Evolutionary conservation across 2,888 invertebrate genomes (phyloP).

Genomic region (Lepidocyrtinus sp.): DNA sequence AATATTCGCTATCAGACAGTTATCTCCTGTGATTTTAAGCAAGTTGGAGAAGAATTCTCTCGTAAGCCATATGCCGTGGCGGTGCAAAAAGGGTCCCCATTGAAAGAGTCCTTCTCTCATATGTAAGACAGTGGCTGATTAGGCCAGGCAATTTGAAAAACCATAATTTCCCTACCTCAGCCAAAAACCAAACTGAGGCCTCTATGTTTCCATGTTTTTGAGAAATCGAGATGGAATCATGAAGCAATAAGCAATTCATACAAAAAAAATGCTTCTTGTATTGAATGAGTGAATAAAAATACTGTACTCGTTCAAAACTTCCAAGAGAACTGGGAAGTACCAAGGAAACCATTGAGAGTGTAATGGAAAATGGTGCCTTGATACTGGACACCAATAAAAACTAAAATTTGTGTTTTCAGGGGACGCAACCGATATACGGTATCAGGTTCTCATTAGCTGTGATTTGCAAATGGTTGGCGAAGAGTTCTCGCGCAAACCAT

Average conservation of each 20-base stretch:
- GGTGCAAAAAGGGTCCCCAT: constrained; percentile 94
- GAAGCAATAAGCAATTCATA: no score
- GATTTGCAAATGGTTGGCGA: constrained; percentile 95
- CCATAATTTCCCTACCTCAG: no score
- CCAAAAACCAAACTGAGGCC: no score
- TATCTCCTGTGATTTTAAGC: constrained; percentile 89
- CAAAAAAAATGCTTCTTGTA: no score
- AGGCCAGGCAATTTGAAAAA: no score
- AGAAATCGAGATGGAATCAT: no score
- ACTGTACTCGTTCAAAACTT: no score
- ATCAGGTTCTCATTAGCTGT: constrained; percentile 85
- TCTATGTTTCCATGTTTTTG: no score
- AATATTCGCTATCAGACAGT: constrained; percentile 87
- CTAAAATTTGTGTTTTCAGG: constrained; percentile 75
- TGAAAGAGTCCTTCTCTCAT: constrained; percentile 95
- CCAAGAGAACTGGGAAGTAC: no score
- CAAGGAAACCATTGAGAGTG: no score
- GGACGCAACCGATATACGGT: constrained; percentile 93
- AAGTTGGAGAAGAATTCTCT: constrained; percentile 97
- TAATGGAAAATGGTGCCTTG: no score
- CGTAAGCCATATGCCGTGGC: constrained; percentile 98
- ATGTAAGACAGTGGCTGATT: constrained; percentile 91
- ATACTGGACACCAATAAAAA: neutral
- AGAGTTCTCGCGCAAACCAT: constrained; percentile 97
- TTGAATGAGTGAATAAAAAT: no score